Base-by-base conservation (phyloP, 2,113 vertebrate species). In the Phasianus colchicus region DNA sequence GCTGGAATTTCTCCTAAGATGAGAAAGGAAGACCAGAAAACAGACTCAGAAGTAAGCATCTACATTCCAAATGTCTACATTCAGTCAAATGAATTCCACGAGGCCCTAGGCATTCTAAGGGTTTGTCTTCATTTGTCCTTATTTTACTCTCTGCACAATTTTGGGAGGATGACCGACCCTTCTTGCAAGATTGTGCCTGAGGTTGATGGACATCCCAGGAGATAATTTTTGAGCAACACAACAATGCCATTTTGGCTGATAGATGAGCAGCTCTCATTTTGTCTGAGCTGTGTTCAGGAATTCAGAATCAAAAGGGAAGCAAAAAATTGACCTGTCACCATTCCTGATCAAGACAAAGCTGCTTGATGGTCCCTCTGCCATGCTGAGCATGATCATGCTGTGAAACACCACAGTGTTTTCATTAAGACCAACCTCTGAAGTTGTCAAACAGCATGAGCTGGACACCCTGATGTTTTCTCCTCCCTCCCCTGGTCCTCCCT, bases 31-130 rank as follows among this genome's bases (percentile, higher is more conserved):
- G 22, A 10, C 43, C 4, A 30, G 67, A 38, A 8, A 43, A 40
- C 12, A 0, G 3, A 8, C 22, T 27, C 15, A n/a, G 2, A 1
- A 3, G 11, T 6, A 58, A 43, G 7, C 4, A 8, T 13, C 29
- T 34, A 1, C 6, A 1, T 6, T 27, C 43, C 12, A 71, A 19
- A 22, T 8, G 34, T 19, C 13, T 63, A 5, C 7, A 4, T 36
- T 42, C 50, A 72, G 36, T 1, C 27, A 30, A 55, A 55, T 10
- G 6, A 34, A 50, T 38, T 32, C 50, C 21, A 50, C 19, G n/a
- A 42, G 32, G 10, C 34, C 50, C 24, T 11, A 38, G 18, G 9
- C 30, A 27, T 70, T 60, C 30, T 55, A 42, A 76, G 14, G 4
- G 9, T 19, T 74, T 86, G 5, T 47, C 36, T 55, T 57, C 18